phyloP scores from a whole-genome alignment of 2,797 vertebrate genomes.

The Girardinus metallicus region DNA sequence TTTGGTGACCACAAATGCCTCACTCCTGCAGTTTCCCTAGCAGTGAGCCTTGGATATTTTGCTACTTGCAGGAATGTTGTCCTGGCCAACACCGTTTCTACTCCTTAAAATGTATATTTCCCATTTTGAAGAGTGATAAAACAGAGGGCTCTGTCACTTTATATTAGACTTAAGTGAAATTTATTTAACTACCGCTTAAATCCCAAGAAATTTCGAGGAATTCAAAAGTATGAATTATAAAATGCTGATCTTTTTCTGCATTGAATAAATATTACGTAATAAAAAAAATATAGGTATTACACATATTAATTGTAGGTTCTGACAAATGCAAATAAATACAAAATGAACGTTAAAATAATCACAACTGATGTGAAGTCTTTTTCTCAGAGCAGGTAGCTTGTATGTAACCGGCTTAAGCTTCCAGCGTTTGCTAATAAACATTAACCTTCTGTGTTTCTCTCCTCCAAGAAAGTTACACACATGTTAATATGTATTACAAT shows the following conservation, averaged over 20 bases:
- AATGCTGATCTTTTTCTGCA: background rate
- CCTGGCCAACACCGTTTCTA: background rate
- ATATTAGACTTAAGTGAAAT: background rate
- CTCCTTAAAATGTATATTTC: background rate
- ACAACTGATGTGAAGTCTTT: background rate
- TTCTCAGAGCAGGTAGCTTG: conserved; percentile 23
- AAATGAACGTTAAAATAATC: background rate
- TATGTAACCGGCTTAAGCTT: conserved; percentile 22
- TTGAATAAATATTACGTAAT: background rate
- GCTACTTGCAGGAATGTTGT: background rate
- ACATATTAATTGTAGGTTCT: background rate
- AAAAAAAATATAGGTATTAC: background rate
- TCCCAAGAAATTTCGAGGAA: background rate
- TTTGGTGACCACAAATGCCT: background rate
- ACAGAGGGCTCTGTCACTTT: background rate
- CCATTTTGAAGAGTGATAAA: background rate
- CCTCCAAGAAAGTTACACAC: conserved; percentile 69
- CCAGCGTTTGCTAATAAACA: conserved; percentile 57
- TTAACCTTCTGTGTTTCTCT: conserved; percentile 59
- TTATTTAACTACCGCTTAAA: background rate
- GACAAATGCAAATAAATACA: background rate
- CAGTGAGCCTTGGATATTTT: background rate
- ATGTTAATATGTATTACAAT: conserved; percentile 82
- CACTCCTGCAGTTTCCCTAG: background rate
- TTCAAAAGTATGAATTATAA: background rate